Evolutionary conservation across 2,888 invertebrate genomes (phyloP), one percentile per base, ranked within the genome.

Genomic region (Hirtodrosophila confusa): DNA sequence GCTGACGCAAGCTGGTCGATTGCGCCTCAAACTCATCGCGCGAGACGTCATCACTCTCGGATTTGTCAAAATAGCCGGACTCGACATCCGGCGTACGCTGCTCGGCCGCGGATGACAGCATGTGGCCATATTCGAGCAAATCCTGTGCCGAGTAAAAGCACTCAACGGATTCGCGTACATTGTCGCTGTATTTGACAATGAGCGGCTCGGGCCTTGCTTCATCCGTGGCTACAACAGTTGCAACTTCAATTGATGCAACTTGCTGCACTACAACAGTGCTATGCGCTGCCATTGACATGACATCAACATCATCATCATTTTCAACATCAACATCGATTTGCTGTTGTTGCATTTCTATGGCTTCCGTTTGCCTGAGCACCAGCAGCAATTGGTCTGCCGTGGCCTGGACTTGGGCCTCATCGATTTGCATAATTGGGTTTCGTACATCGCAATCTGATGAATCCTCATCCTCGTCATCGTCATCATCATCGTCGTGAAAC

Each of bases 61-160:
- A 90, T 36, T 87, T 88, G 39, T 89, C 89, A 54, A 89, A 89
- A 44, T 88, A 90, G 1, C 89, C 90, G 0, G 89, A 89, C 48
- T 89, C 89, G 4, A 89, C 82, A 31, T 89, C 90, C 2, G 89
- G 87, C 2, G 88, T 89, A 48, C 83, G 86, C 10, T 80, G 84
- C 27, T 82, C 80, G 8, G 73, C 75, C 6, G 78, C 65, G 0
- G 75, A 75, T 2, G 75, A 71, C 3, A 86, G 45, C 67, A 88
- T 74, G 40, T 86, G 80, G 0, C 88, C 89, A 54, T 82, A 89
- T 37, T 90, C 89, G 5, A 87, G 79, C 8, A 90, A 74, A 73
- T 90, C 89, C 67, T 88, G 89, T 8, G 88, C 89, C 6, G 89
- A 90, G 45, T 88, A 88, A 56, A 80, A 89, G 37, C 82, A 88